phyloP scores from a whole-genome alignment of 2,113 vertebrate species.

The Siniperca knerii region DNA sequence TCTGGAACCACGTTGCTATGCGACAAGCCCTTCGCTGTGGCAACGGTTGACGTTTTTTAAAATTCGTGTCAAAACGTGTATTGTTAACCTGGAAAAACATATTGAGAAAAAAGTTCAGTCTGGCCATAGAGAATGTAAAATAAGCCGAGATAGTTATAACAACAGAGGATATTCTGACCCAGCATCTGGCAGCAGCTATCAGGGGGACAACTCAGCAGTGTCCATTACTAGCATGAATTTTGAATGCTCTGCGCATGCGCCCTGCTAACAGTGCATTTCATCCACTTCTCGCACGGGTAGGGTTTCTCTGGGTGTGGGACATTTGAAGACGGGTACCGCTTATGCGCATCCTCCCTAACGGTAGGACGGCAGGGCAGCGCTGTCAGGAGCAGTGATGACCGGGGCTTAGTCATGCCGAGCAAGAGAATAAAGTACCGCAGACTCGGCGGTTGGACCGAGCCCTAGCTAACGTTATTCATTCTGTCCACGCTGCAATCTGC shows the following conservation, averaged over 20 bases:
- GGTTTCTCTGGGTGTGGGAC: slow-evolving; percentile 42
- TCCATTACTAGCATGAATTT: slow-evolving; percentile 55
- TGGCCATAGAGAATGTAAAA: not conserved
- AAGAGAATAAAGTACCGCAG: not conserved
- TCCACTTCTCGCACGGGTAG: slow-evolving; percentile 2
- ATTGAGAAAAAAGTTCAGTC: not conserved
- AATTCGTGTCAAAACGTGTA: not conserved
- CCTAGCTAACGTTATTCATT: slow-evolving; percentile 48
- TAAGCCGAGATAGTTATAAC: not conserved
- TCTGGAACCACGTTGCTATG: slow-evolving; percentile 25
- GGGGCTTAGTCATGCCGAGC: not conserved
- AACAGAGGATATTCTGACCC: not conserved
- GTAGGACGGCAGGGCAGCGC: too few species aligned
- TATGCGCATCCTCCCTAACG: not conserved
- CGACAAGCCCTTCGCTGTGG: not conserved
- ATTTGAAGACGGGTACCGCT: not conserved
- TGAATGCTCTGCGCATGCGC: slow-evolving; percentile 50
- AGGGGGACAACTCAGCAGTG: not conserved
- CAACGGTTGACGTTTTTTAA: accelerated
- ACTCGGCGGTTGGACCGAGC: slow-evolving; percentile 10
- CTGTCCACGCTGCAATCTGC: slow-evolving; percentile 19
- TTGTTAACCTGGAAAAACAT: not conserved
- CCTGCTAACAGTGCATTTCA: slow-evolving; percentile 44
- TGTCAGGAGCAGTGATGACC: not conserved
- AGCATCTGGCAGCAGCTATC: not conserved